Evolutionary conservation across 2,888 invertebrate species (phyloP).

Genomic region (Chymomyza fuscimana): DNA sequence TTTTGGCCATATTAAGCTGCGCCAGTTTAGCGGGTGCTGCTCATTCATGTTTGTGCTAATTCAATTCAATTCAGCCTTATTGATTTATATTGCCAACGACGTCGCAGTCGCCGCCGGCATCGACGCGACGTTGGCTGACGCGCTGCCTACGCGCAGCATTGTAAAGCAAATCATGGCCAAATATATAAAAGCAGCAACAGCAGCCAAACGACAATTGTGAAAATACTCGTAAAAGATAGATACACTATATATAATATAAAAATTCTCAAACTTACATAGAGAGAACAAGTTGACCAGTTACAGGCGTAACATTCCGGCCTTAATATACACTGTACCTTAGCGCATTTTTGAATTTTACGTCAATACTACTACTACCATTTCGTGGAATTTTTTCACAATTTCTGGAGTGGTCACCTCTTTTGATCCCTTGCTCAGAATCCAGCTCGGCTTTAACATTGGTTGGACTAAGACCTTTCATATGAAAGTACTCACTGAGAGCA

Average conservation of each 20-base stretch:
- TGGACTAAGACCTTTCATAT: too few relatives aligned
- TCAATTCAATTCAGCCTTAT: conserved; percentile 23
- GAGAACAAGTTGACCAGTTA: too few relatives aligned
- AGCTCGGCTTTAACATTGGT: too few relatives aligned
- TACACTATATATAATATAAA: not conserved
- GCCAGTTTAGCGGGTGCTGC: conserved; percentile 2
- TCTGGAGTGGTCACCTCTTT: too few relatives aligned
- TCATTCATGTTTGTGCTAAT: conserved; percentile 58
- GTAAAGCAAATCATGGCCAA: conserved; percentile 16
- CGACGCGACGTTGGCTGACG: not conserved
- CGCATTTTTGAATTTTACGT: too few relatives aligned
- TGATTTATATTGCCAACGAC: conserved; percentile 4
- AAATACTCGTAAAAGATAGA: not conserved
- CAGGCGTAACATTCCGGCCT: too few relatives aligned
- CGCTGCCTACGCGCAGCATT: conserved; percentile 7
- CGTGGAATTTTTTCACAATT: too few relatives aligned
- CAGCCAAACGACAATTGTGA: not conserved
- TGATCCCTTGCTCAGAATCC: too few relatives aligned
- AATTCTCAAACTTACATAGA: too few relatives aligned
- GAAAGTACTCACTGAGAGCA: too few relatives aligned
- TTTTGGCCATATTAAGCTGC: not conserved
- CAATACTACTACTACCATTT: too few relatives aligned
- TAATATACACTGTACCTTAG: too few relatives aligned
- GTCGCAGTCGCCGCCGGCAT: not conserved
- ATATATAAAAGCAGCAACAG: not conserved